Conservation (phyloP, 2,888 invertebrate genomes). For the Papilio gigon region DNA sequence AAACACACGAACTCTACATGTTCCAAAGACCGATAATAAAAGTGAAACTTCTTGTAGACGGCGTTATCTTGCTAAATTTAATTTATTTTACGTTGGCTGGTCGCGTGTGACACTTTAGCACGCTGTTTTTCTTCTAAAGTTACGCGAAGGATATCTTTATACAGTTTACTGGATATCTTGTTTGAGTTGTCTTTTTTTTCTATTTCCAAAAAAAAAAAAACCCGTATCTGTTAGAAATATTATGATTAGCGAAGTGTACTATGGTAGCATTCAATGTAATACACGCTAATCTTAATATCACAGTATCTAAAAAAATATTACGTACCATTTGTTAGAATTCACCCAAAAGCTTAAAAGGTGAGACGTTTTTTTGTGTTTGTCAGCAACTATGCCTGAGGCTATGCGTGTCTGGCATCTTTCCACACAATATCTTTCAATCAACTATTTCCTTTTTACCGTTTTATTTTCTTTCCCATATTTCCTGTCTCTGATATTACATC, state of each 20-base stretch:
- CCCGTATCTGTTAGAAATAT: not conserved
- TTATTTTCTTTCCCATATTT: slow-evolving; percentile 5
- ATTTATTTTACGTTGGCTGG: slow-evolving; percentile 16
- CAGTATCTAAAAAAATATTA: not conserved
- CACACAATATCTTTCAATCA: slow-evolving; percentile 8
- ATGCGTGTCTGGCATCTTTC: slow-evolving; percentile 15
- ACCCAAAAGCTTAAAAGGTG: not conserved
- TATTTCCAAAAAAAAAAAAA: not conserved
- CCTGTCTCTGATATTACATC: not conserved
- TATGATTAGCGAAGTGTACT: not conserved
- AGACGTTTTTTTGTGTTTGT: slow-evolving; percentile 1
- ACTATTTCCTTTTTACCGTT: not conserved
- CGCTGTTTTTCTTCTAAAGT: slow-evolving; percentile 5
- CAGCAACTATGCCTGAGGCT: slow-evolving; percentile 9
- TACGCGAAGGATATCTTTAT: slow-evolving; percentile 19
- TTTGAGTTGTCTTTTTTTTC: not conserved
- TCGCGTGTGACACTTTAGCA: slow-evolving; percentile 24
- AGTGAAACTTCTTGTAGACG: slow-evolving; percentile 10
- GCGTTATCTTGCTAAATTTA: slow-evolving; percentile 10
- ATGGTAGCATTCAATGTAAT: no score
- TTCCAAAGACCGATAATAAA: slow-evolving; percentile 13
- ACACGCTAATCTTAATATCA: not conserved
- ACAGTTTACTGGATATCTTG: not conserved
- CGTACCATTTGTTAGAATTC: not conserved
- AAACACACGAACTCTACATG: slow-evolving; percentile 10